Percentiles rank a stretch among this genome's conserved stretches.
phyloP scores from a whole-genome alignment of 2,888 invertebrate species.

The Heliothis peltigera region DNA sequence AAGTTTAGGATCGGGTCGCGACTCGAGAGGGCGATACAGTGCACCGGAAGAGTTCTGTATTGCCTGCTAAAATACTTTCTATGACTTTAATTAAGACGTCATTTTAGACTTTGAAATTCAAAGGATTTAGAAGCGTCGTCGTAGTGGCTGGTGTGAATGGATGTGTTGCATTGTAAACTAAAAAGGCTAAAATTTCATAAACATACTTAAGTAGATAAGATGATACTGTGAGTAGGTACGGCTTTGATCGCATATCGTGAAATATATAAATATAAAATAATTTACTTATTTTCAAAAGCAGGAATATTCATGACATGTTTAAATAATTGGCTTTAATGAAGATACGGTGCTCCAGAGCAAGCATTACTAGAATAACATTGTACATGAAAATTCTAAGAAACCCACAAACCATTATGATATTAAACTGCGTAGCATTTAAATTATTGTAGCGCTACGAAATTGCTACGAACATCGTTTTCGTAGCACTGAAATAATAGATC shows the following conservation, averaged over 20 bases:
- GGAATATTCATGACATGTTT: not conserved
- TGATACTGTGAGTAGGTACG: no score
- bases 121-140: no score
- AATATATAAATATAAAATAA: not conserved
- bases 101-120: no score
- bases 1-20: not conserved
- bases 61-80: not conserved
- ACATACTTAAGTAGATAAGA: no score
- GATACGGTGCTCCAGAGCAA: not conserved
- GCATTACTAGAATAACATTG: not conserved
- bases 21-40: not conserved
- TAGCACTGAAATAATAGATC: slow-evolving; percentile 9
- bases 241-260: no score
- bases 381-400: slow-evolving; percentile 3
- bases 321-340: no score
- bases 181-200: not conserved
- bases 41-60: not conserved
- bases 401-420: not conserved
- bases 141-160: no score
- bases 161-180: no score
- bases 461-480: slow-evolving; percentile 5
- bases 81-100: not conserved
- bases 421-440: not conserved
- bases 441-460: slow-evolving; percentile 7
- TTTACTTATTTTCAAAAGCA: not conserved